phyloP scores from a whole-genome alignment of 2,113 vertebrate species.

The Piliocolobus tephrosceles region DNA sequence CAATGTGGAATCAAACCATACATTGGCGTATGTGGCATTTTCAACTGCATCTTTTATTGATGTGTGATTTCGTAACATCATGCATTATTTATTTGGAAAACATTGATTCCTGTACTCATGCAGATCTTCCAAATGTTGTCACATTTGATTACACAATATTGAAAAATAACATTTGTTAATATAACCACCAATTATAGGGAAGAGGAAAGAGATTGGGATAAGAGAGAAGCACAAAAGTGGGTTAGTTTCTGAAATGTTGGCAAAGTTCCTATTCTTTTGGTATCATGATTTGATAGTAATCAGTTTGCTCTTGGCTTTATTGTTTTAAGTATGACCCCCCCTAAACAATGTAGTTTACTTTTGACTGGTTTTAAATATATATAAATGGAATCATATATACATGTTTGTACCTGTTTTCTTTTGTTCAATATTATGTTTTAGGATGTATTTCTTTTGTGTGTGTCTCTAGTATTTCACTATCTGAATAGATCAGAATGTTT shows the following conservation, averaged over 20 bases:
- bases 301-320: background rate
- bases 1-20: background rate
- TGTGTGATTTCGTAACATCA: background rate
- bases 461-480: background rate
- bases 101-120: background rate
- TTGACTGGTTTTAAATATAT: background rate
- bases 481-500: background rate
- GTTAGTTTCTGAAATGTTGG: background rate
- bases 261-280: conserved; percentile 24
- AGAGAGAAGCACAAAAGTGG: background rate
- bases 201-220: background rate
- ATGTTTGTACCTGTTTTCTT: background rate
- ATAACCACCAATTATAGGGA: background rate
- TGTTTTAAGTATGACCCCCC: background rate
- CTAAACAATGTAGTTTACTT: background rate
- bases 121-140: background rate
- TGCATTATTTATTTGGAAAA: background rate
- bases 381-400: background rate
- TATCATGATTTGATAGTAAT: background rate
- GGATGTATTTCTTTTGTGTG: background rate
- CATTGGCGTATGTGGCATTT: background rate
- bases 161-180: conserved; percentile 11
- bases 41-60: background rate
- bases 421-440: background rate
- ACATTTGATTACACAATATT: background rate